phyloP scores from a whole-genome alignment of 1,140 invertebrate genomes.

The Dreissena rostriformis region DNA sequence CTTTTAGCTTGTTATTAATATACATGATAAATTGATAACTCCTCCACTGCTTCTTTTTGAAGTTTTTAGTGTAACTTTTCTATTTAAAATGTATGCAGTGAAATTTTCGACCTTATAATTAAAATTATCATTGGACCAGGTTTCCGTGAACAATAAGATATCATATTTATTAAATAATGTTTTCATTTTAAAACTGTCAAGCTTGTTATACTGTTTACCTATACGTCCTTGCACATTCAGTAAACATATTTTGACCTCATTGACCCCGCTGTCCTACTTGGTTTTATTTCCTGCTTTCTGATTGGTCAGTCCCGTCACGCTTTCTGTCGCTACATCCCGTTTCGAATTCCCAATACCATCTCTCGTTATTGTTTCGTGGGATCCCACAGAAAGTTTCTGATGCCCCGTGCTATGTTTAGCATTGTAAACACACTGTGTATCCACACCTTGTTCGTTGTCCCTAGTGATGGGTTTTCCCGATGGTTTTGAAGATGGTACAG shows the following conservation, averaged over 20 bases:
- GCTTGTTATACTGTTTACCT: slow-evolving; percentile 12
- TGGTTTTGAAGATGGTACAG: too few species aligned
- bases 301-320: too few species aligned
- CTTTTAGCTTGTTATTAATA: not conserved
- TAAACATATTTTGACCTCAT: not conserved
- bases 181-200: too few species aligned
- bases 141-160: slow-evolving; percentile 9
- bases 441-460: too few species aligned
- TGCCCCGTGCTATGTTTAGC: too few species aligned
- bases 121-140: slow-evolving; percentile 5
- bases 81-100: not conserved
- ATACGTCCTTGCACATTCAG: not conserved
- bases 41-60: slow-evolving; percentile 10
- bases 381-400: not conserved
- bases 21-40: not conserved
- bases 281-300: not conserved
- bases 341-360: too few species aligned
- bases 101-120: not conserved
- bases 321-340: not conserved
- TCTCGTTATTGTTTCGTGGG: not conserved
- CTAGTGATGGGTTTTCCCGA: too few species aligned
- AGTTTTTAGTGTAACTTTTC: not conserved
- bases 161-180: slow-evolving; percentile 1
- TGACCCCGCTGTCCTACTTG: not conserved
- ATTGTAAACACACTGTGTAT: too few species aligned